A percentile compares a stretch with the other conserved stretches of the same genome.
These are phyloP conservation scores for Todiramphus saurophagus DNA, from an alignment of 2,113 vertebrate species.

Conservation along the genomic window DNA sequence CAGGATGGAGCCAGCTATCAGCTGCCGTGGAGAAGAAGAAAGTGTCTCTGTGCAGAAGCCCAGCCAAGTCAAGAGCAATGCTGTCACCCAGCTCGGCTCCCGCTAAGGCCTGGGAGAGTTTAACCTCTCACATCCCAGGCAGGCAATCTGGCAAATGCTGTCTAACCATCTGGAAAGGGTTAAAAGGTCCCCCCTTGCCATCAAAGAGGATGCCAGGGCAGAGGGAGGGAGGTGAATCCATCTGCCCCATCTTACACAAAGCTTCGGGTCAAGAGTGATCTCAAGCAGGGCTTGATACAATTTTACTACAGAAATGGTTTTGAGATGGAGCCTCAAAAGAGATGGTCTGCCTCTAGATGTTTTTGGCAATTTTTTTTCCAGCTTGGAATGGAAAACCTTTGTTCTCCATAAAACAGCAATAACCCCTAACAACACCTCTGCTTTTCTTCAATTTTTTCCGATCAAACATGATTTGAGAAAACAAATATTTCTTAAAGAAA, in stretches of 20 bases:
- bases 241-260: not conserved
- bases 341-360: not conserved
- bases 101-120: not conserved
- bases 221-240: not conserved
- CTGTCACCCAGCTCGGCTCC: not conserved
- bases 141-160: not conserved
- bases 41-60: not conserved
- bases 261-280: not conserved
- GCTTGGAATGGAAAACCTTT: not conserved
- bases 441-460: not conserved
- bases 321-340: not conserved
- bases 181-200: not conserved
- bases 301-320: not conserved
- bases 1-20: slow-evolving; percentile 3
- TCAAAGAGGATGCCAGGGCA: not conserved
- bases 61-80: not conserved
- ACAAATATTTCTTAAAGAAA: no score
- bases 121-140: not conserved
- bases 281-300: not conserved
- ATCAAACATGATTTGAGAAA: no score
- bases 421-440: rapidly evolving
- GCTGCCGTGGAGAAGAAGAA: rapidly evolving
- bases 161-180: rapidly evolving
- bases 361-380: not conserved
- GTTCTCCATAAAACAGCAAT: not conserved